Conservation (phyloP, 1,140 invertebrate species). For the Cotesia glomerata region DNA sequence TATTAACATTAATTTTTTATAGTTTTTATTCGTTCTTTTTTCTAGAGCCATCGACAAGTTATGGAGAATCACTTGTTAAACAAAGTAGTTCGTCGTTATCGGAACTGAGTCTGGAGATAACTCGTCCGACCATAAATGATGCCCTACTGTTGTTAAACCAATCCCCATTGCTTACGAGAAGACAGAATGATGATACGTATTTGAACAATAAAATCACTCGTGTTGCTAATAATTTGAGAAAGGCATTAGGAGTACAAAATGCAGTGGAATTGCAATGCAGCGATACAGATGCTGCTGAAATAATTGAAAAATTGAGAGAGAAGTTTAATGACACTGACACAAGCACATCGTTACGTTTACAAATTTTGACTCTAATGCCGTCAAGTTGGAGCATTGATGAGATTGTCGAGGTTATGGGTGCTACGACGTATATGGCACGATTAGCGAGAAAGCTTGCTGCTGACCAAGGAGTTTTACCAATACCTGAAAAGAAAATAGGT, state of each 20-base stretch:
- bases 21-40: constrained; percentile 19
- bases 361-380: constrained; percentile 23
- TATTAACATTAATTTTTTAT: constrained; percentile 22
- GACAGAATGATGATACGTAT: no score
- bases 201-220: no score
- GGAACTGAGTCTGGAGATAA: constrained; percentile 25
- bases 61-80: constrained; percentile 22
- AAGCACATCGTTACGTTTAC: constrained; percentile 7
- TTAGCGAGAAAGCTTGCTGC: constrained; percentile 6
- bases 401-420: constrained; percentile 7
- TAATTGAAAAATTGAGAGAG: not conserved
- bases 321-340: constrained; percentile 8
- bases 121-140: constrained; percentile 26
- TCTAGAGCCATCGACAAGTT: constrained; percentile 29
- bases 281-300: no score
- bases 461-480: constrained; percentile 7
- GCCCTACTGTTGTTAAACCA: constrained; percentile 13
- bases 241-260: no score
- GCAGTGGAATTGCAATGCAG: no score
- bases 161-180: no score
- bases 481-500: not conserved
- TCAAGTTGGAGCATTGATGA: not conserved
- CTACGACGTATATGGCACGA: constrained; percentile 1
- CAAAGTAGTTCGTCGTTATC: constrained; percentile 32
- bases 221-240: no score